A percentile compares a stretch with the other conserved stretches of the same genome.
phyloP scores from a whole-genome alignment of 2,113 vertebrate genomes.

The Alaudala cheleensis region DNA sequence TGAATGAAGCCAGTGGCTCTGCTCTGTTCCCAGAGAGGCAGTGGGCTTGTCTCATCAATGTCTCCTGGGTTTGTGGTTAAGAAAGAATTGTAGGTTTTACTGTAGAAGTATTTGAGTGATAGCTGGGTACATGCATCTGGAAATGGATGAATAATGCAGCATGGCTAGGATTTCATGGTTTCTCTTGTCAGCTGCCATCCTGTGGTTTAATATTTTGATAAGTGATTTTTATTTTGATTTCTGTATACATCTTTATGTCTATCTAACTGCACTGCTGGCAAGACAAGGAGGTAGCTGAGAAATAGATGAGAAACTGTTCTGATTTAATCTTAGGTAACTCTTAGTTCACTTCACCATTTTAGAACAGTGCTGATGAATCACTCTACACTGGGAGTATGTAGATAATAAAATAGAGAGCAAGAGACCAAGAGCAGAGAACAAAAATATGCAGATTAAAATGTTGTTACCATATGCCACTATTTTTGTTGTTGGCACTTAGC shows the following conservation, averaged over 20 bases:
- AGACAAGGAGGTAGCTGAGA: not conserved
- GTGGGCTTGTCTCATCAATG: not conserved
- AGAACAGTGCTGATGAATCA: not conserved
- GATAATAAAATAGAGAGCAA: not conserved
- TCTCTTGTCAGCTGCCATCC: not conserved
- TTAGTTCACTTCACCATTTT: not conserved
- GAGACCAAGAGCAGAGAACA: not conserved
- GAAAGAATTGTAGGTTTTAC: not conserved
- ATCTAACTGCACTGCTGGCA: not conserved
- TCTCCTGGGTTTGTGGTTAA: not conserved
- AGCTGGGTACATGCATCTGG: not conserved
- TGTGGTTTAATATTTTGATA: not conserved
- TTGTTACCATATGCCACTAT: not conserved
- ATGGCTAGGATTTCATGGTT: not conserved
- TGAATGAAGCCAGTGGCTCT: not conserved
- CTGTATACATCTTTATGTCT: not conserved
- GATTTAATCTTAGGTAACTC: not conserved
- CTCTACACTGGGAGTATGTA: not conserved
- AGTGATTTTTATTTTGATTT: slow-evolving; percentile 12
- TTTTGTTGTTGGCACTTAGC: not conserved
- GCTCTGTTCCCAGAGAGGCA: not conserved
- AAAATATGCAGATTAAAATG: not conserved
- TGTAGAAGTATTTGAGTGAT: not conserved
- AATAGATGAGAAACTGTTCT: not conserved
- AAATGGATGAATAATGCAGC: not conserved